A percentile compares a stretch with the other conserved stretches of the same genome.
Evolutionary conservation across 2,113 vertebrate species (phyloP).

Genomic region (Corynorhinus townsendii): DNA sequence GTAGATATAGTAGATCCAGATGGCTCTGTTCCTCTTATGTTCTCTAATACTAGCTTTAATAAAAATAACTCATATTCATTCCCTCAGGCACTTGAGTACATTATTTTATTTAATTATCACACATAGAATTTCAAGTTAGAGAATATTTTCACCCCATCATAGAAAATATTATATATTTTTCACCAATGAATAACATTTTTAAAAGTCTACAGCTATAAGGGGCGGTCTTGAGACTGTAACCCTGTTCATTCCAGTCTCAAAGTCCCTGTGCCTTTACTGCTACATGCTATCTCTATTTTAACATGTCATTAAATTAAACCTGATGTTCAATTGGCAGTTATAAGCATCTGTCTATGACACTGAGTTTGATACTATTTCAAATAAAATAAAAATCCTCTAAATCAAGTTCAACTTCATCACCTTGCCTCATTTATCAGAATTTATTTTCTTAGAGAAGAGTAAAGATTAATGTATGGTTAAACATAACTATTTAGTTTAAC

Average conservation of each 20-base stretch:
- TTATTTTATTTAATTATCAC: background rate
- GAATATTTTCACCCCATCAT: background rate
- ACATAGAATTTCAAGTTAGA: background rate
- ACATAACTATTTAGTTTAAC: background rate
- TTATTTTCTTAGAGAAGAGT: background rate
- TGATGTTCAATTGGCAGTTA: background rate
- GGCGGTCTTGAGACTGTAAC: background rate
- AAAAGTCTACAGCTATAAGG: background rate
- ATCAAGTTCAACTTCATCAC: background rate
- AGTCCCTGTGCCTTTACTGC: background rate
- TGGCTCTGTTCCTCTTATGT: background rate
- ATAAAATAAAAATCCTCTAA: background rate
- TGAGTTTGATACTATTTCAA: background rate
- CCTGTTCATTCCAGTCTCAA: background rate
- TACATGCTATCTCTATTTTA: background rate
- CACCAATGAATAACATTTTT: background rate
- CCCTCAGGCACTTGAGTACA: background rate
- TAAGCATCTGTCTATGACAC: background rate
- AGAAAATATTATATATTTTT: background rate
- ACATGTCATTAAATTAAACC: background rate
- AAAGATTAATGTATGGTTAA: background rate
- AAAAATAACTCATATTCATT: background rate
- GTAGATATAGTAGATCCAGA: background rate
- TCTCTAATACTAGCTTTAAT: background rate
- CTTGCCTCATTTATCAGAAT: background rate